These are phyloP conservation scores for Pachyseris speciosa DNA, from an alignment of 64 coral and sea anemone species.

Conservation along the genomic window DNA sequence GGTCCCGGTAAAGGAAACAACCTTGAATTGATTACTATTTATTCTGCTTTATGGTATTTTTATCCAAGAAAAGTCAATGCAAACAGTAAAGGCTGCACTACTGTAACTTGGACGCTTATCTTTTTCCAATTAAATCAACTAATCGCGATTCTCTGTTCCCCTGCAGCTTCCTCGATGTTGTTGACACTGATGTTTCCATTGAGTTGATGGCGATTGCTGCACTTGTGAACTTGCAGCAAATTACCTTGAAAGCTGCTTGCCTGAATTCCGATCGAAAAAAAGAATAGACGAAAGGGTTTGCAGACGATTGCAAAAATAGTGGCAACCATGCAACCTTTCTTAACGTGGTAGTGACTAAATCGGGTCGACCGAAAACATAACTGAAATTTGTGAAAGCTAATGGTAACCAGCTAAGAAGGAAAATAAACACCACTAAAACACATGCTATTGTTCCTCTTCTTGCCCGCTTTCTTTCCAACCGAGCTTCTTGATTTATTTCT, in stretches of 20 bases:
- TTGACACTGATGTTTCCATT: neutral
- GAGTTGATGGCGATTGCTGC: too few species aligned
- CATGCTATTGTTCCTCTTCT: slow-evolving; percentile 31
- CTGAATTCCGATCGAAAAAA: slow-evolving; percentile 59
- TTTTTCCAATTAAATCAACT: too few species aligned
- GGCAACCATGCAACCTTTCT: slow-evolving; percentile 21
- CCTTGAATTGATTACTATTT: too few species aligned
- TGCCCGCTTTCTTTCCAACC: neutral
- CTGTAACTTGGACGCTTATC: too few species aligned
- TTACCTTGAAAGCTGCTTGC: neutral
- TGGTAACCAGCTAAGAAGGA: slow-evolving; percentile 49
- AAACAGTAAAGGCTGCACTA: too few species aligned
- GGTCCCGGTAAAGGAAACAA: too few species aligned
- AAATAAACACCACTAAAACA: slow-evolving; percentile 6
- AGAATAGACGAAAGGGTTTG: slow-evolving; percentile 60
- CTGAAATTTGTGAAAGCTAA: slow-evolving; percentile 12
- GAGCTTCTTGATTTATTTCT: neutral
- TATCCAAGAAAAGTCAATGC: too few species aligned
- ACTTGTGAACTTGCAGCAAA: neutral
- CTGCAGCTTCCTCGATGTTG: too few species aligned
- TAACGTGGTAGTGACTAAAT: neutral
- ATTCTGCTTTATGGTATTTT: too few species aligned
- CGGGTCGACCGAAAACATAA: neutral
- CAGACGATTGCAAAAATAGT: slow-evolving; percentile 12
- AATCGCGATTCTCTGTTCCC: too few species aligned